Percentiles rank a stretch among this genome's conserved stretches.
Evolutionary conservation across 1,140 invertebrate genomes (phyloP).

Genomic region (Drosophila mauritiana): DNA sequence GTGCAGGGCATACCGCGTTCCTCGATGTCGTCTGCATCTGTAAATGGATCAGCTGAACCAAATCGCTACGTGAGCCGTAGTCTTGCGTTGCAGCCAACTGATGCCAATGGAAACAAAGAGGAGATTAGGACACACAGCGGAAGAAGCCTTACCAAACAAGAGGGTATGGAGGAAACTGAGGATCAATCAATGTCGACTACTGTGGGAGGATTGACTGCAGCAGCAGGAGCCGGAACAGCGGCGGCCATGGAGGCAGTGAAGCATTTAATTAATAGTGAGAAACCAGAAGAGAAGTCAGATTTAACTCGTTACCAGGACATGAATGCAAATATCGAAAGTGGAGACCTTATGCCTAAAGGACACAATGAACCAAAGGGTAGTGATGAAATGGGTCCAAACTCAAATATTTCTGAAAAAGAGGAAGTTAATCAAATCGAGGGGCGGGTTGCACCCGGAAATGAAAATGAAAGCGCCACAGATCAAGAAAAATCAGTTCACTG

Average conservation of each 20-base stretch:
- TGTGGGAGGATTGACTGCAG: conserved; percentile 20
- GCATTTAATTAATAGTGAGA: conserved; percentile 35
- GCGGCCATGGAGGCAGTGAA: conserved; percentile 67
- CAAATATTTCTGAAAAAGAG: neutral
- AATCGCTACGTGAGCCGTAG: conserved; percentile 65
- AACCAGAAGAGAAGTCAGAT: conserved; percentile 4
- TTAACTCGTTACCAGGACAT: conserved; percentile 1
- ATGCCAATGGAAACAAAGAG: conserved; percentile 53
- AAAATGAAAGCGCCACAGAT: neutral
- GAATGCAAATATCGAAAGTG: conserved; percentile 23
- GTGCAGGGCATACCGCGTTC: conserved; percentile 80
- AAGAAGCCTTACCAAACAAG: conserved; percentile 51
- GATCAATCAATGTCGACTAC: conserved; percentile 27
- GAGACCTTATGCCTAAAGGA: neutral
- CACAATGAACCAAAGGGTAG: conserved; percentile 26
- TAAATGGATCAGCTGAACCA: conserved; percentile 40
- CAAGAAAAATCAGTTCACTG: neutral
- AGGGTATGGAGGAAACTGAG: conserved; percentile 42
- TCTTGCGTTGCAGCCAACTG: conserved; percentile 57
- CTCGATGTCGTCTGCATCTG: conserved; percentile 56
- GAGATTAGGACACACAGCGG: conserved; percentile 43
- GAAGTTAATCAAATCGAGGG: neutral
- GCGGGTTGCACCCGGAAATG: too few species aligned
- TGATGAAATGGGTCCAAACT: neutral
- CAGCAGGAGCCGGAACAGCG: conserved; percentile 35